Evolutionary conservation across 2,888 invertebrate genomes (phyloP), one percentile per base, ranked within the genome.

Genomic region (Miltochrista miniata): DNA sequence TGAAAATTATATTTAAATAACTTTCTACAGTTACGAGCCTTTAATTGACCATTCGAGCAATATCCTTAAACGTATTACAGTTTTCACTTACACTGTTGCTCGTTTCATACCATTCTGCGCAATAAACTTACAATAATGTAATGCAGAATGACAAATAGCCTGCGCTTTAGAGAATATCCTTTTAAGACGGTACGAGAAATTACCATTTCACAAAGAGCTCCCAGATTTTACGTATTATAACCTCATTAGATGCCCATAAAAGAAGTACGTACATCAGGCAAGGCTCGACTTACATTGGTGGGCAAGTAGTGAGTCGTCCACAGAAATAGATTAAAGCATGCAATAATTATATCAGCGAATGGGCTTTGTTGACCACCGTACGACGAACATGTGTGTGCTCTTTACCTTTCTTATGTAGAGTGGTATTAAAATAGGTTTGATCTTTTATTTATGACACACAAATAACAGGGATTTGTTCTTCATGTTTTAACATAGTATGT

Each of bases 281-380:
- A 60, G 64, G 81, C 33, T 78, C 86, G 64, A 51, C 51, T 66
- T 79, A 78, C 29, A 59, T 63, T 83, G 83, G 86, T 54, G 51
- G 34, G 61, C 61, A 64, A 59, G 69, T 65, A 67, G 75, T 83
- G 85, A 86, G 75, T 85, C 82, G 82, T 52, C 68, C 74, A 83
- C 89, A 72, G 74, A 85, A 88, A 90, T 90, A 90, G 87, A 85
- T 74, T 77, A 76, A 79, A 76, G 78, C 85, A 70, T 83, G 87
- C 86, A 89, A 85, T 88, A 87, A 89, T 89, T 88, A 88, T 87
- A 89, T 87, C 88, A 87, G 83, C 85, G 79, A 80, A 83, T 73
- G 76, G 72, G 78, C 85, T 87, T 87, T 85, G 85, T 85, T 85
- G 81, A 81, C 79, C 76, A 70, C 72, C 55, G 57, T 67, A 59